Evolutionary conservation across 2,797 vertebrate species (phyloP).

Genomic region (Falco columbarius): DNA sequence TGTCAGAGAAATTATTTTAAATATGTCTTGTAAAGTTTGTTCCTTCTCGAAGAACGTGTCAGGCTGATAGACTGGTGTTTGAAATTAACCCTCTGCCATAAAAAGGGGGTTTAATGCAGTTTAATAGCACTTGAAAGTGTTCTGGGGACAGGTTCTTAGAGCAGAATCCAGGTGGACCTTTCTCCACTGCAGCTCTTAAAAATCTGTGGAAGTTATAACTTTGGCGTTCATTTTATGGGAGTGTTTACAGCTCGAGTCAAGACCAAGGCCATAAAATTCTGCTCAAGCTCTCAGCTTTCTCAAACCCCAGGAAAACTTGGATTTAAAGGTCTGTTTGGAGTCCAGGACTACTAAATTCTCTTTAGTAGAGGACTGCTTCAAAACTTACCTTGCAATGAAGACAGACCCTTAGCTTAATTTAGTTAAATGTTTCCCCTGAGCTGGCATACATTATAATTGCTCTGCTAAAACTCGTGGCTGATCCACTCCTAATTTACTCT

Average conservation of each 20-base stretch:
- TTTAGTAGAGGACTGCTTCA: background rate
- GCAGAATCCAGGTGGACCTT: background rate
- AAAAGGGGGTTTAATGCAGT: background rate
- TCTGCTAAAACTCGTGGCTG: background rate
- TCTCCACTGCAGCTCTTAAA: background rate
- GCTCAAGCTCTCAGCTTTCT: background rate
- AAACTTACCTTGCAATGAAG: background rate
- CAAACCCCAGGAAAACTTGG: background rate
- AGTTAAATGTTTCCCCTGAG: background rate
- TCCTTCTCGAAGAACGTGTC: fast-evolving
- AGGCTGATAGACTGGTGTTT: background rate
- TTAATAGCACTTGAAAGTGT: background rate
- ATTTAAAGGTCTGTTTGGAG: background rate
- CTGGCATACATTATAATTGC: background rate
- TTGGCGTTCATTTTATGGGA: background rate
- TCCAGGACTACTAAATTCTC: background rate
- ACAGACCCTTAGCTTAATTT: background rate
- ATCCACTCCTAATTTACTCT: background rate
- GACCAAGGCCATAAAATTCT: background rate
- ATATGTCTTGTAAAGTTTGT: background rate
- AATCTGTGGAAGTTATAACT: background rate
- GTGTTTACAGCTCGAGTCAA: background rate
- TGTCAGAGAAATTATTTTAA: background rate
- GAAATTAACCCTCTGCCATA: background rate
- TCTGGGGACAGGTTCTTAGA: background rate